Base-by-base conservation (phyloP, 2,888 invertebrate species). In the Microctonus aethiopoides region DNA sequence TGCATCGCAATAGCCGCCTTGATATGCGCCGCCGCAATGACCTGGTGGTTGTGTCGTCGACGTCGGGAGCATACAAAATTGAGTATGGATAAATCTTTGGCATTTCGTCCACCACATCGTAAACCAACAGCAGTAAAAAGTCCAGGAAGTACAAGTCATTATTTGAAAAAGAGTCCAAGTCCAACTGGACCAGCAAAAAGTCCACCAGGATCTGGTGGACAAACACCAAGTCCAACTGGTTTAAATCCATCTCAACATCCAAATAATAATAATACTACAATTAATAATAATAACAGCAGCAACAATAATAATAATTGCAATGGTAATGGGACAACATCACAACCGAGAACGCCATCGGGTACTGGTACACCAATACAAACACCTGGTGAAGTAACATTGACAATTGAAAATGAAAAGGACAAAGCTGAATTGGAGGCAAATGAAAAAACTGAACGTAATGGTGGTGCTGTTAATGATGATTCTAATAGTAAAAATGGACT, bases 101-200 rank as follows among this genome's bases (percentile, higher is more conserved):
- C 93, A 52, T 92, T 92, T 87, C 91, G 92, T 75, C 91, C 92
- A 0, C 92, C 93, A 0, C 84, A 83, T 69, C 90, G 93, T 0
- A 91, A 93, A 75, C 93, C 94, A 5, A 93, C 93, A 0, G 94
- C 94, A 0, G 95, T 96, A 67, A 93, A 95, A 76, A 95, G 95
- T 72, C 96, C 96, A 0, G 94, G 93, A 65, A 94, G 93, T 13
- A 91, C 91, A 74, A 92, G 92, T 32, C 95, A 95, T 85, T 96
- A 95, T 87, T 87, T 96, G 84, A 95, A 96, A 89, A 97, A 97
- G 87, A 95, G 94, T n/a, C 96, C 96, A 0, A 95, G 95, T 72
- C 96, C 96, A 0, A 95, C 95, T 5, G 89, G 90, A 84, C 83
- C 91, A 76, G 88, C 87, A 36, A 89, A 90, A 73, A 89, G 91